Conservation (phyloP, 2,888 invertebrate species). For the Fissipunctia ypsillon region DNA sequence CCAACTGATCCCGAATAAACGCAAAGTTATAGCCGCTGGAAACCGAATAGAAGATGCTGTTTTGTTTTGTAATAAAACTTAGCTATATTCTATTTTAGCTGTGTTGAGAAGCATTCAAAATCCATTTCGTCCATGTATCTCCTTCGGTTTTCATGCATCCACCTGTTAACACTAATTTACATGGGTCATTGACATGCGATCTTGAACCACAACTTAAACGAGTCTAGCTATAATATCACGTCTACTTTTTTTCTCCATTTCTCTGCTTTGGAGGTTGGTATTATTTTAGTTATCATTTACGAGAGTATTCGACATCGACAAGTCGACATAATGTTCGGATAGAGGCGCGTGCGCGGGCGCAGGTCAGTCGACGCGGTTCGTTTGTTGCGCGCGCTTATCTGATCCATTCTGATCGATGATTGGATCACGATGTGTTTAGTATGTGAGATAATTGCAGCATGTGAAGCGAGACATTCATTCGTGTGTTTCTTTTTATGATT, state of each 20-base stretch:
- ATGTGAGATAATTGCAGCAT: constrained; percentile 51
- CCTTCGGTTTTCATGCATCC: constrained; percentile 31
- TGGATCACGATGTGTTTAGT: constrained; percentile 51
- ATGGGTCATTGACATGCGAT: constrained; percentile 65
- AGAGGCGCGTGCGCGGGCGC: constrained; percentile 78
- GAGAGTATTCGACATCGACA: constrained; percentile 79
- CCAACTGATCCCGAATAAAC: constrained; percentile 9
- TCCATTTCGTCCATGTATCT: constrained; percentile 23
- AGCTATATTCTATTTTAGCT: constrained; percentile 17
- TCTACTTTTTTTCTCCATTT: constrained; percentile 72
- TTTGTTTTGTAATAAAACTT: constrained; percentile 18
- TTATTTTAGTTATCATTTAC: constrained; percentile 88
- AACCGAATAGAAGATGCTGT: constrained; percentile 1
- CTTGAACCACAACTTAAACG: constrained; percentile 65
- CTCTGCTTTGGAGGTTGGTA: constrained; percentile 82
- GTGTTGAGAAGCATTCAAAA: constrained; percentile 24
- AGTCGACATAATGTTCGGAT: constrained; percentile 76
- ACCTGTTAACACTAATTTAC: constrained; percentile 66
- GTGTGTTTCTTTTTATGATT: constrained; percentile 29
- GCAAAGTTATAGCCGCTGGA: background rate
- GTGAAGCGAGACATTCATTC: constrained; percentile 27
- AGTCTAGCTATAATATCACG: constrained; percentile 59
- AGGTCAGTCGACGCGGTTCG: constrained; percentile 82
- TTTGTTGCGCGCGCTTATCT: constrained; percentile 83
- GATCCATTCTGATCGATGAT: constrained; percentile 65